phyloP scores from a whole-genome alignment of 2,888 invertebrate genomes.

The Rhorus exstirpatorius region DNA sequence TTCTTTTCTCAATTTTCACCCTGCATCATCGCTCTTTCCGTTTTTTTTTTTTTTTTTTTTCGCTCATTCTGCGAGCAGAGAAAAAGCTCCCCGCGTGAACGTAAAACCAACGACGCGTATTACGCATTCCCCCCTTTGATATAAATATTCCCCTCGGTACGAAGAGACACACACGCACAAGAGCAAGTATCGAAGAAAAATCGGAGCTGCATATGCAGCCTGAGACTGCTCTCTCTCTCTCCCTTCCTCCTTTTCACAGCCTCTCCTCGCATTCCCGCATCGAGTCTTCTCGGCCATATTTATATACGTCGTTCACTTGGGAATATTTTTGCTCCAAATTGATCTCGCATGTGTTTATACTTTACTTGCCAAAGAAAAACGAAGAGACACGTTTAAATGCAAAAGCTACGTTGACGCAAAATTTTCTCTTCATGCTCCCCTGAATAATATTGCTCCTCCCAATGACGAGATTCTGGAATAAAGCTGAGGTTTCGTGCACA shows the following conservation, averaged over 20 bases:
- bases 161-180: constrained; percentile 14
- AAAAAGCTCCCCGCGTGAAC: constrained; percentile 24
- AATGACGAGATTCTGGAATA: too few species aligned
- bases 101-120: constrained; percentile 17
- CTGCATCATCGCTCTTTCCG: constrained; percentile 19
- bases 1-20: constrained; percentile 44
- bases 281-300: background rate
- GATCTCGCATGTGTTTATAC: background rate
- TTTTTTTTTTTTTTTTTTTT: constrained; percentile 1
- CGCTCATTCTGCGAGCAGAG: background rate
- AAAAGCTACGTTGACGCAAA: too few species aligned
- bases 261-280: background rate
- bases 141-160: constrained; percentile 51
- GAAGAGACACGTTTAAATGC: background rate
- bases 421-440: too few species aligned
- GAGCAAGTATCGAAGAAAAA: constrained; percentile 11
- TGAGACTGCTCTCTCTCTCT: constrained; percentile 38
- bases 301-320: constrained; percentile 5
- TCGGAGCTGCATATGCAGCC: constrained; percentile 47
- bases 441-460: too few species aligned
- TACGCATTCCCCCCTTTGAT: constrained; percentile 55
- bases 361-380: background rate
- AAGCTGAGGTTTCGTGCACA: too few species aligned
- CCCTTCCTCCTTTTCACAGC: background rate
- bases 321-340: constrained; percentile 4